Evolutionary conservation across 2,113 vertebrate genomes (phyloP), one percentile per base, ranked within the genome.

Genomic region (Spheniscus mendiculus): DNA sequence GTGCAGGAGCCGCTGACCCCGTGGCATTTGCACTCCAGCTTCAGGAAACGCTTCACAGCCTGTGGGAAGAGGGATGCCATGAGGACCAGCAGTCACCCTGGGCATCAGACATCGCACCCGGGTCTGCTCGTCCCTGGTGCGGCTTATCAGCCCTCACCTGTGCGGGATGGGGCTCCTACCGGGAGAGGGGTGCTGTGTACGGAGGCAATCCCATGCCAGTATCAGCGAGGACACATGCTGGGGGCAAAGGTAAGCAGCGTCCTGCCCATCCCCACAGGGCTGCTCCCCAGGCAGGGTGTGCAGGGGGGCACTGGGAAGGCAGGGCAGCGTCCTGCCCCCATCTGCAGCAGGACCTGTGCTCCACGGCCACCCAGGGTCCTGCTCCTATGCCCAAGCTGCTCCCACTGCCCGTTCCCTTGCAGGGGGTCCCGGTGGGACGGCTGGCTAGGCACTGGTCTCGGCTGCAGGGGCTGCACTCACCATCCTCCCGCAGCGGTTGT

Each of bases 1-100:
- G 99, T 99, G 96, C 99, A 99, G 63, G 99, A 99, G 90, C 99
- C 99, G 0, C 99, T 99, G 82, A 99, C 99, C 2, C 99, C 99
- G 0, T 99, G 99, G 93, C 99, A 99, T 97, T 99, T 99, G 96
- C 99, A 99, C 96, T 99, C 99, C 95, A 99, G 98, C 98, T 99
- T 99, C 98, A 99, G 98, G 97, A 99, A 99, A 26, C 99, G 98
- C 91, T 99, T 99, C 94, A 99, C 99, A 50, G 99, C 99, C 99
- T 99, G 93, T 6, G 82, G 65, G 93, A 83, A 91, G 87, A 74
- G 23, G 63, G 78, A 72, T 56, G 69, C 15, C 2, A 3, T 45
- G 40, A 96, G 66, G 80, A 79, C 53, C 2, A 4, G 22, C 13
- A 10, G 40, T 17, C 8, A 15, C n/a, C 25, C 13, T 8, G 52